Conservation (phyloP, 2,888 invertebrate species). For the Vanessa cardui region DNA sequence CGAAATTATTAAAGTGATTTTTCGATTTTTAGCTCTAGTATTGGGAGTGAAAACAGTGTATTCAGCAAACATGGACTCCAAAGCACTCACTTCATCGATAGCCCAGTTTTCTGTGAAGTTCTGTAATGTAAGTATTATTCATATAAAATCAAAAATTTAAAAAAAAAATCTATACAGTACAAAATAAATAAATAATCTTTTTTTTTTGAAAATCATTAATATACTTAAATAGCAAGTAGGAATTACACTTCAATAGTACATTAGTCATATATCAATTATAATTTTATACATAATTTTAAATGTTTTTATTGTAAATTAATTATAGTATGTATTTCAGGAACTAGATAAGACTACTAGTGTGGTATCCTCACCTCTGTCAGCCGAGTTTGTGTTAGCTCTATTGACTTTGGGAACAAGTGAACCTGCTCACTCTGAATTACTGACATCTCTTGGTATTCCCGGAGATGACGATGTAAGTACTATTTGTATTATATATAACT, state of each 20-base stretch:
- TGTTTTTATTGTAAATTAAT: not conserved
- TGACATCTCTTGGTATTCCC: slow-evolving; percentile 60
- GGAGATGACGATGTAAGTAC: slow-evolving; percentile 66
- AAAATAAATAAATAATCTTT: too few relatives aligned
- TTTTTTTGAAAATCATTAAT: too few relatives aligned
- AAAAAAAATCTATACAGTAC: too few relatives aligned
- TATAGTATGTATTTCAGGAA: slow-evolving; percentile 55
- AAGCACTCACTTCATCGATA: slow-evolving; percentile 63
- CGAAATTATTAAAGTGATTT: not conserved
- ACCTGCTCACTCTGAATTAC: slow-evolving; percentile 63
- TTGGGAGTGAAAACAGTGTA: slow-evolving; percentile 26
- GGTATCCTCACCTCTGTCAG: slow-evolving; percentile 78
- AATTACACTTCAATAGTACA: too few relatives aligned
- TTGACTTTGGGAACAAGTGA: slow-evolving; percentile 68
- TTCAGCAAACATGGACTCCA: slow-evolving; percentile 60
- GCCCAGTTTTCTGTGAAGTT: slow-evolving; percentile 74
- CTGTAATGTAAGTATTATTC: slow-evolving; percentile 73
- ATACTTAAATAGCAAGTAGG: too few relatives aligned
- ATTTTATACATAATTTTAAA: not conserved
- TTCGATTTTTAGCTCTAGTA: slow-evolving; percentile 31
- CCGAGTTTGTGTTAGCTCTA: slow-evolving; percentile 72
- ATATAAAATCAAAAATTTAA: too few relatives aligned
- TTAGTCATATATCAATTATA: too few relatives aligned
- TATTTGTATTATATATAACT: not conserved
- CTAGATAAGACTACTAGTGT: slow-evolving; percentile 67